Evolutionary conservation across 2,113 vertebrate species (phyloP), one percentile per base, ranked within the genome.

Genomic region (Halichoerus grypus): DNA sequence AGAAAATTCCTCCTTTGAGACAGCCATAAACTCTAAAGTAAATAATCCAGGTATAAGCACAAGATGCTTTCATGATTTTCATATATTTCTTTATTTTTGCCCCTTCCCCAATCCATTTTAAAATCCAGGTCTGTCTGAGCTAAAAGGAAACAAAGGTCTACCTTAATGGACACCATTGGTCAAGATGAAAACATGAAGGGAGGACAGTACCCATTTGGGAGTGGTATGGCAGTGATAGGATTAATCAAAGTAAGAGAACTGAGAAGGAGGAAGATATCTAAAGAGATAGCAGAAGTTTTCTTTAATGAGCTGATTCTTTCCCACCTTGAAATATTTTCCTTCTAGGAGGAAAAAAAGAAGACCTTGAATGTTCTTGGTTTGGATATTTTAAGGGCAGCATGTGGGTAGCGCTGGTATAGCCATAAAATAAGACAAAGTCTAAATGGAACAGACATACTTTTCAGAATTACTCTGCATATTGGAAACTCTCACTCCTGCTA

Each of bases 401-500:
- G 5, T 84, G 19, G 49, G 31, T 55, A 61, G 4, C 18, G 5
- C 12, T 80, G 71, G 82, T 57, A 31, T 5, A 89, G 5, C 1
- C 26, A 80, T 91, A 76, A 46, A 95, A 65, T 4, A 88, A 83
- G 14, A 71, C 80, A 49, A 96, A 91, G 21, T 87, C 21, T 93
- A 83, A 92, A 67, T 59, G 55, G 81, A 90, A 24, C 49, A 71
- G 96, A 36, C 7, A 65, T 1, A 36, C 18, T 65, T 65, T 71
- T 91, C 26, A 82, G 28, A 93, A 92, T 85, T 31, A 57, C 53
- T 82, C 19, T 36, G 14, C 14, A 33, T 22, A 16, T 84, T 76
- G 22, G 24, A 93, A 84, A 90, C 1, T 46, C 15, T 65, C 61
- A 39, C 6, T 36, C 9, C 31, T 93, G 28, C 0, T 12, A 26